phyloP scores from a whole-genome alignment of 2,888 invertebrate species.

The Polydrusus cervinus region DNA sequence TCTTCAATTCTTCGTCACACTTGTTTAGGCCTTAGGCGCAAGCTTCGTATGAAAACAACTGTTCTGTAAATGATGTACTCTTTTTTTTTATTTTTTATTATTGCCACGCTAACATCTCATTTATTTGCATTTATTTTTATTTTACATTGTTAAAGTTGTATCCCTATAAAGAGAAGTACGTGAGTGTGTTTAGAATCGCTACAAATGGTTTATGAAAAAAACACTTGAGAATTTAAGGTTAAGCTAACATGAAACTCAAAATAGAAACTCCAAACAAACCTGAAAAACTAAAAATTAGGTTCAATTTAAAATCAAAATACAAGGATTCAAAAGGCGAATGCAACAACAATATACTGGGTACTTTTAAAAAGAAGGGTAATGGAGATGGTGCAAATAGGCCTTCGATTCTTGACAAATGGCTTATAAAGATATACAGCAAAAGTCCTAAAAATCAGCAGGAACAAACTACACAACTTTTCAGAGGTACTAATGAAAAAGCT shows the following conservation, averaged over 20 bases:
- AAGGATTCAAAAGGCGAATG: not conserved
- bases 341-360: not conserved
- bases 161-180: no score
- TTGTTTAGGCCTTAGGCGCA: no score
- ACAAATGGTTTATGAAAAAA: no score
- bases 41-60: no score
- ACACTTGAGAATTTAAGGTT: no score
- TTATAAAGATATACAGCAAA: not conserved
- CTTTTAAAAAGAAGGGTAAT: not conserved
- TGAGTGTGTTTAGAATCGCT: no score
- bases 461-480: not conserved
- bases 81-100: no score
- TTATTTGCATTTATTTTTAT: no score
- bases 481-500: not conserved
- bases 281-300: not conserved
- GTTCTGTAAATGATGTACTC: no score
- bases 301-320: slow-evolving; percentile 1
- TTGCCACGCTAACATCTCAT: no score
- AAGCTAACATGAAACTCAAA: not conserved
- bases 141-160: no score
- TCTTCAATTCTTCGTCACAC: no score
- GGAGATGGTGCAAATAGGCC: not conserved
- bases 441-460: not conserved
- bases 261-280: not conserved
- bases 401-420: not conserved